phyloP scores from a whole-genome alignment of 2,888 invertebrate species.

The Drosophila neoperkinsi region DNA sequence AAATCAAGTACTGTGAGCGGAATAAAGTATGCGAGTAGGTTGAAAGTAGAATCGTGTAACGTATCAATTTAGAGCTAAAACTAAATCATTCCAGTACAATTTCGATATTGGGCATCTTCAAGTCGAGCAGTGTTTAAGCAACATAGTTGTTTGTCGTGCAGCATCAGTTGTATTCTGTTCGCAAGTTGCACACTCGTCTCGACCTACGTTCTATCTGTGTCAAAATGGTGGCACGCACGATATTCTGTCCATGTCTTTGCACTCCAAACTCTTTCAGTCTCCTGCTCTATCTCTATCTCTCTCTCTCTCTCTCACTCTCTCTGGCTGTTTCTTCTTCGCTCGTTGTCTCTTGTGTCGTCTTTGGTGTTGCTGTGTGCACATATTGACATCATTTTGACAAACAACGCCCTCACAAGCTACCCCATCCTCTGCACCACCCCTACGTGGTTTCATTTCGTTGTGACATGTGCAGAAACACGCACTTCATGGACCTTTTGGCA shows the following conservation, averaged over 20 bases:
- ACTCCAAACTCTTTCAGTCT: neutral
- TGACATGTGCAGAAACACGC: constrained; percentile 68
- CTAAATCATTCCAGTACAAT: neutral
- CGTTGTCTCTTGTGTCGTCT: constrained; percentile 32
- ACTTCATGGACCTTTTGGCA: constrained; percentile 73
- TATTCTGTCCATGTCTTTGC: constrained; percentile 42
- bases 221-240: constrained; percentile 64
- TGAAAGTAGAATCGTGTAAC: too few relatives aligned
- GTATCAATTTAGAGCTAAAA: neutral
- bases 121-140: constrained; percentile 7
- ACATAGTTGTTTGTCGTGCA: constrained; percentile 21
- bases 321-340: neutral
- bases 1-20: neutral
- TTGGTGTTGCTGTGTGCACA: constrained; percentile 53
- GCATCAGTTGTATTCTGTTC: constrained; percentile 57
- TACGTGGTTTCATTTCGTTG: constrained; percentile 29
- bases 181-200: constrained; percentile 33
- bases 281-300: neutral
- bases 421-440: constrained; percentile 5
- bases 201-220: constrained; percentile 66
- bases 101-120: constrained; percentile 17
- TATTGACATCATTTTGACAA: constrained; percentile 80
- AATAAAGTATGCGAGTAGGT: neutral
- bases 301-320: neutral
- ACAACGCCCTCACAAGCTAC: constrained; percentile 33